Base-by-base conservation (phyloP, 2,797 vertebrate genomes). In the Pelobates cultripes region DNA sequence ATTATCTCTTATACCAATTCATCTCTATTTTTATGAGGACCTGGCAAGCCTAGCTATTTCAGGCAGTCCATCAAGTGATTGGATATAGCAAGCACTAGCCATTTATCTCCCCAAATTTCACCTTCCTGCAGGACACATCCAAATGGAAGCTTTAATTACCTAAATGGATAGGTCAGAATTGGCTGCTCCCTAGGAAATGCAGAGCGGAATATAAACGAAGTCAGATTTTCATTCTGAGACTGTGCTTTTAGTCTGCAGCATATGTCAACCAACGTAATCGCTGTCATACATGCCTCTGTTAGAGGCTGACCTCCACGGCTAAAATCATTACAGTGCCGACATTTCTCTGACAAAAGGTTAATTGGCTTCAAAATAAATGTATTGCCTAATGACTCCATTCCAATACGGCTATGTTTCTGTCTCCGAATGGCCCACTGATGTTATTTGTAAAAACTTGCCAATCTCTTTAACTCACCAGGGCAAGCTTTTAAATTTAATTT, bases 321-420 rank as follows among this genome's bases (percentile, higher is more conserved):
- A 85, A 91, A 89, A 88, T 91, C 89, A 88, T 91, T 90, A 89
- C 85, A 74, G 88, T 87, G 60, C 85, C 53, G 80, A 90, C 91
- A 87, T 89, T 89, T 90, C 88, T 88, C 90, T 92, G 92, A 93
- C 93, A 90, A 92, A 94, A 93, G 94, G 92, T 94, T 94, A 95
- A 95, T 94, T 94, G 93, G 92, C 92, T 93, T 93, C 91, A 92
- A 93, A 92, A 94, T 93, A 94, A 94, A 94, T 93, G 93, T 90
- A 91, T 94, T 88, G 89, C 92, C 92, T 92, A 93, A 93, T 94
- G 92, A 91, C 90, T 92, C 89, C 90, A 87, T 92, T 89, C 88
- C 90, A 90, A 92, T 88, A 89, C 72, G 0, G 85, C 90, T 83
- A 80, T 87, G 89, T 89, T 92, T 89, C 90, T 89, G 82, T 68